phyloP scores from a whole-genome alignment of 1,140 invertebrate species.

The Drosophila hydei region DNA sequence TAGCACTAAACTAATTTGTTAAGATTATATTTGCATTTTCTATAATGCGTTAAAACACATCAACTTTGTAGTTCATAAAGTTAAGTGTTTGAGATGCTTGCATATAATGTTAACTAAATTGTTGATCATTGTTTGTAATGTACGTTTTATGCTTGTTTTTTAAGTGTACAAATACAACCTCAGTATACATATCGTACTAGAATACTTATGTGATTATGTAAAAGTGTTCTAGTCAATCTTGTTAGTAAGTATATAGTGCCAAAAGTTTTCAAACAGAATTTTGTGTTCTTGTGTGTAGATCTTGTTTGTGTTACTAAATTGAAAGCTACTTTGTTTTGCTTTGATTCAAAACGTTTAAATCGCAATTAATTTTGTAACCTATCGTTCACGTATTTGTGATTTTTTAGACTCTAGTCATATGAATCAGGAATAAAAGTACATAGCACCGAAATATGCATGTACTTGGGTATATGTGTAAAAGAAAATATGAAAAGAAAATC shows the following conservation, averaged over 20 bases:
- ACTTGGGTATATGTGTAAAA: slow-evolving; percentile 22
- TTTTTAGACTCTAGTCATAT: slow-evolving; percentile 1
- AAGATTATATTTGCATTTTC: slow-evolving; percentile 77
- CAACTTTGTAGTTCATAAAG: slow-evolving; percentile 52
- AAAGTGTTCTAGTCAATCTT: slow-evolving; percentile 32
- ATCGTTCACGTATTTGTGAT: slow-evolving; percentile 12
- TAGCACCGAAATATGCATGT: slow-evolving; percentile 14
- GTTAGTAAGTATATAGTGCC: slow-evolving; percentile 60
- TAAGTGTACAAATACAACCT: slow-evolving; percentile 28
- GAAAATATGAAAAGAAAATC: slow-evolving; percentile 52
- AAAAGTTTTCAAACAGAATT: slow-evolving; percentile 38
- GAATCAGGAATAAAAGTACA: slow-evolving; percentile 13
- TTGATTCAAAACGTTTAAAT: slow-evolving; percentile 25
- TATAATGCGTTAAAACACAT: slow-evolving; percentile 75
- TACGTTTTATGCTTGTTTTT: slow-evolving; percentile 44
- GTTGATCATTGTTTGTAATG: slow-evolving; percentile 40
- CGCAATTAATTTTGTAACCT: slow-evolving; percentile 23
- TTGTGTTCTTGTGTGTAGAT: slow-evolving; percentile 27
- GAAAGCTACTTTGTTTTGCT: slow-evolving; percentile 17
- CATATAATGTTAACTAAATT: slow-evolving; percentile 49
- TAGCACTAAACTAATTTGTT: slow-evolving; percentile 77
- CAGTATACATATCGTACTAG: slow-evolving; percentile 27
- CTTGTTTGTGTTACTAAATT: slow-evolving; percentile 51
- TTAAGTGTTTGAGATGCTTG: slow-evolving; percentile 57
- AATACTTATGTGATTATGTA: slow-evolving; percentile 39